Evolutionary conservation across 2,888 invertebrate species (phyloP), one percentile per base, ranked within the genome.

Genomic region (Spodoptera littoralis): DNA sequence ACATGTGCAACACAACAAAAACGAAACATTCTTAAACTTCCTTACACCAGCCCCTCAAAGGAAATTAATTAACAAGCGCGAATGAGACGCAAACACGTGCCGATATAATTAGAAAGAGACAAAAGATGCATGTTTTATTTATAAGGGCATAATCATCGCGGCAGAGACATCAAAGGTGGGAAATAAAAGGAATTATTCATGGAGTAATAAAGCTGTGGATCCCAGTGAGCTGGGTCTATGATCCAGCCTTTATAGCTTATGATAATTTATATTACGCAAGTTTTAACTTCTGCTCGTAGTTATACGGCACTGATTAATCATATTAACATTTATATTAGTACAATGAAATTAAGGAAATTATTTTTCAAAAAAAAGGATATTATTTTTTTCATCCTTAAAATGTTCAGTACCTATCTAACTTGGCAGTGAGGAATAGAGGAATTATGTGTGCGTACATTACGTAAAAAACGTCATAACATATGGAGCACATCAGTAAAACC

Each of bases 121-220:
- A 53, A 57, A 57, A 63, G 64, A 59, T 58, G 51, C 58, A 76
- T 78, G 71, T 79, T 73, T 83, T 84, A 82, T 84, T 82, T 80
- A 84, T 77, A 50, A 60, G 52, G 56, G 27, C 50, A 67, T 76
- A 59, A 80, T 80, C 68, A 69, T 61, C 65, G 52, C 46, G 63
- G 49, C 58, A 58, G 58, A 61, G 72, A 82, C 79, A 77, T 80
- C 79, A 82, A 84, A 83, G 81, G 77, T 80, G 75, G 42, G 45
- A 73, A 72, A 73, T 76, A 73, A 68, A 74, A 52, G 57, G 85
- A 85, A 83, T 83, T 81, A 85, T 85, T 85, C 84, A 85, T 85
- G 61, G 74, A 66, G 76, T 59, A 61, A 78, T 81, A 80, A 80
- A 70, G 54, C 4, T 56, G 42, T 1, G 46, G 9, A 54, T 47